Conservation (phyloP, 1,140 invertebrate genomes). For the Paralvinella palmiformis region DNA sequence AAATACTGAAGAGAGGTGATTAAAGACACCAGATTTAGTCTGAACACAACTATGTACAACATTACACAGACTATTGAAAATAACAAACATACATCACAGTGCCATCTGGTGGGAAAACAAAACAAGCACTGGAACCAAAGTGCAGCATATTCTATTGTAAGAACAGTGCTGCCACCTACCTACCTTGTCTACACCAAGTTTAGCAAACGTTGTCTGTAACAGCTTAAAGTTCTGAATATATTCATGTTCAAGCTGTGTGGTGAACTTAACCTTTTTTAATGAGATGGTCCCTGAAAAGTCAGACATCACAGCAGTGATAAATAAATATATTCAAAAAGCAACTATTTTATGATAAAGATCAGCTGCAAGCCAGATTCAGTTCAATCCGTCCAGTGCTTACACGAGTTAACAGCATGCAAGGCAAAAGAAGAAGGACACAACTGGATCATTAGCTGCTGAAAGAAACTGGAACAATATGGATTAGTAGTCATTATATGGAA, state of each 20-base stretch:
- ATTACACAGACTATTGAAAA: too few species aligned
- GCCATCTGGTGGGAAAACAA: too few species aligned
- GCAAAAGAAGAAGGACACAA: neutral
- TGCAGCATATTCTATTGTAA: too few species aligned
- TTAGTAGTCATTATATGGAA: neutral
- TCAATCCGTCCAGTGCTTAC: neutral
- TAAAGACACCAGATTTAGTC: too few species aligned
- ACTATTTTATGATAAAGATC: neutral
- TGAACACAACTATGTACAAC: too few species aligned
- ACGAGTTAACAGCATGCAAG: neutral
- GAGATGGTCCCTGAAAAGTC: constrained; percentile 52
- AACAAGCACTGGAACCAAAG: too few species aligned
- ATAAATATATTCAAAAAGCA: constrained; percentile 7
- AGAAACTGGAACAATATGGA: neutral
- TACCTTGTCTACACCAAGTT: constrained; percentile 98
- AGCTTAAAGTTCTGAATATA: constrained; percentile 99
- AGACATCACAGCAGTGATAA: constrained; percentile 10
- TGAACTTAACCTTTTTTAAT: constrained; percentile 96
- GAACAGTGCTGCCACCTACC: too few species aligned
- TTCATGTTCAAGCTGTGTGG: constrained; percentile 97
- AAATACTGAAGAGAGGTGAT: too few species aligned
- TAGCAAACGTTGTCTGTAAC: constrained; percentile 92
- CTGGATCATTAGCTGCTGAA: neutral
- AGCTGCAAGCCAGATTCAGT: neutral
- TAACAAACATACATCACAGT: too few species aligned